Conservation (phyloP, 1,140 invertebrate genomes). For the Dryas iulia region DNA sequence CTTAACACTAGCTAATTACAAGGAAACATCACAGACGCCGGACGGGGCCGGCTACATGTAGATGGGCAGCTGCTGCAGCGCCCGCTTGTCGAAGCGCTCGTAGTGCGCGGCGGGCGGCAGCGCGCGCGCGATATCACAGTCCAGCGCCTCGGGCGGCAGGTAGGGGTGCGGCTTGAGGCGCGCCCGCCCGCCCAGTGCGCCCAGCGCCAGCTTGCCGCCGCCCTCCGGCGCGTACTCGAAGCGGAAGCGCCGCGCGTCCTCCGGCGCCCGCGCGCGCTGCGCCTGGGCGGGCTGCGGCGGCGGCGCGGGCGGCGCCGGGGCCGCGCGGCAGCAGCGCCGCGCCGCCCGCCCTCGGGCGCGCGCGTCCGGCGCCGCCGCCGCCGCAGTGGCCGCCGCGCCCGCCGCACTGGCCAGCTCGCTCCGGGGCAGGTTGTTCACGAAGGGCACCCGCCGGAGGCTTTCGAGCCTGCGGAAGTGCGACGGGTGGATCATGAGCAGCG, state of each 20-base stretch:
- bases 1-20: constrained; percentile 70
- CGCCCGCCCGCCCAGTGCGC: constrained; percentile 36
- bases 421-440: constrained; percentile 79
- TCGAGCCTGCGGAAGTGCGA: constrained; percentile 91
- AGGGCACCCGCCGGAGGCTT: constrained; percentile 87
- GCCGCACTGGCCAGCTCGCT: constrained; percentile 37
- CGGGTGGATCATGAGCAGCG: constrained; percentile 91
- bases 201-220: constrained; percentile 50
- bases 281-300: constrained; percentile 38
- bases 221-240: constrained; percentile 50
- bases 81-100: constrained; percentile 75
- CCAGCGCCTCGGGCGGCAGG: constrained; percentile 62
- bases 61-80: constrained; percentile 75
- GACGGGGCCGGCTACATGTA: constrained; percentile 65
- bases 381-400: constrained; percentile 33
- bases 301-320: constrained; percentile 36
- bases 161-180: constrained; percentile 68
- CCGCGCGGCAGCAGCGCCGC: constrained; percentile 38
- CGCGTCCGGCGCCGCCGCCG: constrained; percentile 37
- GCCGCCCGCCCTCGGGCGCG: constrained; percentile 23
- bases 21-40: constrained; percentile 70
- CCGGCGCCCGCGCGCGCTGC: constrained; percentile 32
- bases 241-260: constrained; percentile 46
- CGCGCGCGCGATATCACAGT: constrained; percentile 67
- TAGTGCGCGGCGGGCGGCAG: constrained; percentile 62